Conservation (phyloP, 2,797 vertebrate species). For the Microchirus variegatus region DNA sequence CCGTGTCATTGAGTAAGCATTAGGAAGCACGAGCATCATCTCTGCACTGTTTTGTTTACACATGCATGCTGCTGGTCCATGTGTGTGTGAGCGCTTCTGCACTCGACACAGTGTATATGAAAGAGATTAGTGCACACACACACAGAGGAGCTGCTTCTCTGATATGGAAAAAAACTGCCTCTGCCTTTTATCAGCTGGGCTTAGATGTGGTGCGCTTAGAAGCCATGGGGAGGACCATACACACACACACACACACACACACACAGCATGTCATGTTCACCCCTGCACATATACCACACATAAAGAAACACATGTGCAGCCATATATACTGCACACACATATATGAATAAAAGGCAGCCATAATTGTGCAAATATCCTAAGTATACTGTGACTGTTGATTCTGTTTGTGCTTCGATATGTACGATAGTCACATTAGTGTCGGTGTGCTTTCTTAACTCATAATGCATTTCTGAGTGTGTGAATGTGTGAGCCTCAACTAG, state of each 20-base stretch:
- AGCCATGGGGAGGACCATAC: slow-evolving; percentile 27
- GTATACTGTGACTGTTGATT: too few relatives aligned
- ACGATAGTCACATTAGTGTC: too few relatives aligned
- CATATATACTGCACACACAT: background rate
- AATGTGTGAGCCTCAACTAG: too few relatives aligned
- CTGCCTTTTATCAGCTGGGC: slow-evolving; percentile 64
- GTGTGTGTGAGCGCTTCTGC: slow-evolving; percentile 29
- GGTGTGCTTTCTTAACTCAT: too few relatives aligned
- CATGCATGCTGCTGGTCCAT: slow-evolving; percentile 23
- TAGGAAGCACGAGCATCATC: slow-evolving; percentile 20
- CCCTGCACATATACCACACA: too few relatives aligned
- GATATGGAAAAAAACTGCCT: slow-evolving; percentile 66
- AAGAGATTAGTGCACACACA: slow-evolving; percentile 58
- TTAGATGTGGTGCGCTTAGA: slow-evolving; percentile 52
- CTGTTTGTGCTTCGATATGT: too few relatives aligned
- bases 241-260: slow-evolving; percentile 15
- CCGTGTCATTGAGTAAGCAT: slow-evolving; percentile 33
- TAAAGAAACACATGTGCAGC: slow-evolving; percentile 35
- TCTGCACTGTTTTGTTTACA: slow-evolving; percentile 44
- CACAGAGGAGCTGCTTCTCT: slow-evolving; percentile 55
- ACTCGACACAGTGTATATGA: slow-evolving; percentile 43
- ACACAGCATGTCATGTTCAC: slow-evolving; percentile 6
- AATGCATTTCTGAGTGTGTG: too few relatives aligned
- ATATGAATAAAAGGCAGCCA: too few relatives aligned
- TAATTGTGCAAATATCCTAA: too few relatives aligned